Evolutionary conservation across 1,140 invertebrate genomes (phyloP), one percentile per base, ranked within the genome.

Genomic region (Ylistrum balloti): DNA sequence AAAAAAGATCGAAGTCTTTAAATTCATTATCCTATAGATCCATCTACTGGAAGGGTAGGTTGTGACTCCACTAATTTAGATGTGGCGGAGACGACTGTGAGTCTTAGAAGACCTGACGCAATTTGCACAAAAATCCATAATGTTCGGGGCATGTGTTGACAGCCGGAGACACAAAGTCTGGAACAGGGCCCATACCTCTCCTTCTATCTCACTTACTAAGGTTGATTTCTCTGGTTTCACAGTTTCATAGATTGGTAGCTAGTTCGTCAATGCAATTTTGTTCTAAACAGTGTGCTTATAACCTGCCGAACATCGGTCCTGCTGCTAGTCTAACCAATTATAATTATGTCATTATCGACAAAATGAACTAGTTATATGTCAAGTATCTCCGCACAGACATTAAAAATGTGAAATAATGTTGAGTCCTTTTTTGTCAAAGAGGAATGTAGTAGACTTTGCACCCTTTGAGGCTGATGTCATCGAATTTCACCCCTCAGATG

Each of bases 91-190:
- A 74, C 56, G 15, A 74, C 56, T 74, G 56, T 11, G 22, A 74
- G 56, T 74, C 56, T 74, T 74, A n/a, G 13, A 17, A 74, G 56
- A 74, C 56, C 56, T 74, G 56, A 74, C 56, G 56, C 56, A 74
- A 74, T 74, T 74, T 74, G 56, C 56, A 74, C 56, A 74, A 74
- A 74, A 74, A 74, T 74, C 56, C 56, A 74, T 74, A 74, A 74
- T 74, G 56, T 74, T 28, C 56, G n/a, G 56, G n/a, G 56, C 56
- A 74, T 74, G 56, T 74, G 56, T 74, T 74, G 56, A 74, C 56
- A 74, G 56, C 22, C 22, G 56, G 56, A 74, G 56, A n/a, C 56
- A 74, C 56, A 5, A n/a, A 74, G 56, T 74, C 56, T 74, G 56
- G 56, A 28, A 9, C 22, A 28, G n/a, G 56, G 9, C 56, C 56